Percentiles rank a stretch among this genome's conserved stretches.
Evolutionary conservation across 1,140 invertebrate species (phyloP).

Genomic region (Drosophila lini): DNA sequence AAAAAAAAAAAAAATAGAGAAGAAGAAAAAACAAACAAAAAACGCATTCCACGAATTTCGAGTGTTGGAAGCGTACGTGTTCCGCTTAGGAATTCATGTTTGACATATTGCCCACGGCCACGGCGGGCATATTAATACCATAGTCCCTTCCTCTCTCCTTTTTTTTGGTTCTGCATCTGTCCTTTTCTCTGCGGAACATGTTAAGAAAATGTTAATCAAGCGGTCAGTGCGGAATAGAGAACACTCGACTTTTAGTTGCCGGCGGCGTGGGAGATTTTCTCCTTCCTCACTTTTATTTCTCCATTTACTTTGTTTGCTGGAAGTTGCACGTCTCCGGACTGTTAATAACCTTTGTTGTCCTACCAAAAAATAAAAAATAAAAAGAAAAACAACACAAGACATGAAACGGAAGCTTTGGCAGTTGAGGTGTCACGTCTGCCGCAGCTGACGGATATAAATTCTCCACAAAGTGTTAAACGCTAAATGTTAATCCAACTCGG

Average conservation of each 20-base stretch:
- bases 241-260: constrained; percentile 72
- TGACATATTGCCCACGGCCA: constrained; percentile 77
- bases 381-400: constrained; percentile 36
- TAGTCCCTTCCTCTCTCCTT: constrained; percentile 6
- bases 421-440: constrained; percentile 51
- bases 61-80: constrained; percentile 73
- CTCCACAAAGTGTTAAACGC: constrained; percentile 54
- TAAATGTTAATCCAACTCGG: constrained; percentile 37
- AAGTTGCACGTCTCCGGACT: constrained; percentile 70
- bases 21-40: not conserved
- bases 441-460: constrained; percentile 69
- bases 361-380: constrained; percentile 36
- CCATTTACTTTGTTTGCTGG: constrained; percentile 53
- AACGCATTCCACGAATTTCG: constrained; percentile 73
- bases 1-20: constrained; percentile 6
- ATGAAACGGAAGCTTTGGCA: constrained; percentile 73
- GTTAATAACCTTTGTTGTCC: constrained; percentile 73
- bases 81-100: constrained; percentile 75
- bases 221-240: constrained; percentile 77
- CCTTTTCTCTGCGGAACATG: constrained; percentile 41
- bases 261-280: constrained; percentile 51
- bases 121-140: constrained; percentile 75
- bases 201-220: constrained; percentile 81
- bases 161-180: constrained; percentile 1
- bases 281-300: constrained; percentile 32